Evolutionary conservation across 2,113 vertebrate genomes (phyloP), one percentile per base, ranked within the genome.

Genomic region (Aphyosemion australe): DNA sequence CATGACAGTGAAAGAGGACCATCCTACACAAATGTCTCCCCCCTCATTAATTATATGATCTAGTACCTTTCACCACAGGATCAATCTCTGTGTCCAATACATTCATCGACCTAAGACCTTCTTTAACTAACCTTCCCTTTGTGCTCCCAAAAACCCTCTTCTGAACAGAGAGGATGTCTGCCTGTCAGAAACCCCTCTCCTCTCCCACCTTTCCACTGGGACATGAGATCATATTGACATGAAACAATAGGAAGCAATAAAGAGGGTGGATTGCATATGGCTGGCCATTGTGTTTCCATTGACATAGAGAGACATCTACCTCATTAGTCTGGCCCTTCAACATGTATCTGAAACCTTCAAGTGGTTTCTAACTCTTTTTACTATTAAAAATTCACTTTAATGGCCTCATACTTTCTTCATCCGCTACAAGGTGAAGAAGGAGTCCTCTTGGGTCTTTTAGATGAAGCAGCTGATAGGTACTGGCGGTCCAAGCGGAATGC

Each of bases 41-140:
- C 63, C 45, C 71, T 84, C 69, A 86, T 90, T 90, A 84, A 85
- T 80, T 78, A 81, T 69, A 76, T 69, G 80, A 49, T 74, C 79
- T 77, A 51, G 54, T 74, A 73, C 79, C 65, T 84, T 84, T 81
- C 74, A 86, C 72, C 50, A 70, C 71, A 60, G 79, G 77, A 85
- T 88, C 87, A 91, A 81, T 87, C 74, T 76, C 60, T 83, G 82
- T 74, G 69, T 86, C 83, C 89, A 82, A 82, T 84, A 76, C 69
- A 80, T 68, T 84, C 79, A 81, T 80, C 90, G 87, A 91, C 85
- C 87, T 85, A 47, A 70, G 76, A 89, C 85, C 80, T 51, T 74
- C 71, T 81, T 74, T 76, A 42, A 72, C 74, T 52, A 58, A 14
- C 16, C 65, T 70, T 75, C 68, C 52, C 48, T 61, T 71, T 74